Percentiles rank a stretch among this genome's conserved stretches.
Evolutionary conservation across 2,797 vertebrate genomes (phyloP).

Genomic region (Acipenser ruthenus): DNA sequence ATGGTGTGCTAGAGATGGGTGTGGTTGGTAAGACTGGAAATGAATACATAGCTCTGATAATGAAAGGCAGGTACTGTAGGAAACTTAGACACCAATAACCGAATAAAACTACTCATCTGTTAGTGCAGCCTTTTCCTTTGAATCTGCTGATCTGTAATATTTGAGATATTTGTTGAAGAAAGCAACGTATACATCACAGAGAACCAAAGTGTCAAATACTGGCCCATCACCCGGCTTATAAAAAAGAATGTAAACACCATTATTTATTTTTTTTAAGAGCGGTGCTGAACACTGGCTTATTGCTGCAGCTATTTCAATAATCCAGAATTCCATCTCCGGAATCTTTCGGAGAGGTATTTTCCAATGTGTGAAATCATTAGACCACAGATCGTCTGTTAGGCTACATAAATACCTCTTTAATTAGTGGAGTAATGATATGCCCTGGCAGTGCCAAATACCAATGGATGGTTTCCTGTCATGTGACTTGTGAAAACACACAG

Average conservation of each 20-base stretch:
- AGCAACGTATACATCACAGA: not conserved
- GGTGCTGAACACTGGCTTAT: not conserved
- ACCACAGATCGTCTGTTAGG: not conserved
- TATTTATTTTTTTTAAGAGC: not conserved
- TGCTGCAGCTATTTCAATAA: not conserved
- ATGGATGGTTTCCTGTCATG: conserved; percentile 14
- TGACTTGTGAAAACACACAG: conserved; percentile 14
- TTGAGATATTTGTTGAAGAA: not conserved
- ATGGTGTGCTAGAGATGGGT: too few species aligned
- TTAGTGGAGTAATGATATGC: conserved; percentile 19
- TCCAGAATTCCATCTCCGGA: not conserved
- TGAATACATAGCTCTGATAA: too few species aligned
- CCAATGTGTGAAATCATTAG: conserved; percentile 1
- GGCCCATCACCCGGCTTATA: not conserved
- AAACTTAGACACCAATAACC: too few species aligned
- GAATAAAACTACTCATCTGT: too few species aligned
- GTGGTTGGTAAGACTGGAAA: too few species aligned
- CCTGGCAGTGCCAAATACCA: conserved; percentile 21
- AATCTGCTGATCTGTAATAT: not conserved
- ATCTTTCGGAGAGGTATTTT: not conserved
- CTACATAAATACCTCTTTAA: conserved; percentile 3
- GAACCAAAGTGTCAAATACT: not conserved
- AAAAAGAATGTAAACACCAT: not conserved
- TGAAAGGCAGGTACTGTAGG: too few species aligned
- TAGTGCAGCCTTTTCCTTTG: too few species aligned